Base-by-base conservation (phyloP, 2,113 vertebrate genomes). In the Rallus limicola region DNA sequence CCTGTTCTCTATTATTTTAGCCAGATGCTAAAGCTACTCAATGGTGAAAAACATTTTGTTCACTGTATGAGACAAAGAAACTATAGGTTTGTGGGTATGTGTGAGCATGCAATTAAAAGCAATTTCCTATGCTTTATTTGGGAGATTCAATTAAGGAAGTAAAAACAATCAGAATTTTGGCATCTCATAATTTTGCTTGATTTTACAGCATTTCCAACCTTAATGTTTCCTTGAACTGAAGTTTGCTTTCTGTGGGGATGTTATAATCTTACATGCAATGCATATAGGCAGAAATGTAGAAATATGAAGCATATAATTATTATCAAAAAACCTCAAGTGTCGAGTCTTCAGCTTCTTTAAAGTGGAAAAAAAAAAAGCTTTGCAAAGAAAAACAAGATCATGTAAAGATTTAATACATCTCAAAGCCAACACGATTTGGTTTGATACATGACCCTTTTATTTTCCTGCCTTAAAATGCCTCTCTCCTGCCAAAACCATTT, bases 391-490 rank as follows among this genome's bases (percentile, higher is more conserved):
- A 97, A 67, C 75, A 96, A 92, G 93, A 97, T 92, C 53, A 63
- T 92, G 76, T 90, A 92, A 95, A 97, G 90, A 97, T 97, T 90
- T 95, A 96, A 97, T 96, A 86, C 82, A 83, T 97, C 82, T 96
- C 83, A 95, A 93, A 96, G 92, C 82, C 95, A 97, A 90, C 78
- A 92, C 86, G 94, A 97, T 97, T 97, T 97, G 71, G 90, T 96
- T 96, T 98, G 98, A 96, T 97, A 90, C 94, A 97, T 62, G 69
- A 93, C 91, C 70, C 93, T 98, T 98, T 98, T 97, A 97, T 97
- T 98, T 97, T 95, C 84, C 67, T 94, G 84, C 97, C 95, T 97
- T 97, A 97, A 97, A 98, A 97, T 97, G 91, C 91, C 91, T 97
- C 92, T 88, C 65, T 95, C 77, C 86, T 97, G 94, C 89, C 93